These are phyloP conservation scores for Melanerpes aurifrons DNA, from an alignment of 2,113 vertebrate genomes.

Conservation along the genomic window DNA sequence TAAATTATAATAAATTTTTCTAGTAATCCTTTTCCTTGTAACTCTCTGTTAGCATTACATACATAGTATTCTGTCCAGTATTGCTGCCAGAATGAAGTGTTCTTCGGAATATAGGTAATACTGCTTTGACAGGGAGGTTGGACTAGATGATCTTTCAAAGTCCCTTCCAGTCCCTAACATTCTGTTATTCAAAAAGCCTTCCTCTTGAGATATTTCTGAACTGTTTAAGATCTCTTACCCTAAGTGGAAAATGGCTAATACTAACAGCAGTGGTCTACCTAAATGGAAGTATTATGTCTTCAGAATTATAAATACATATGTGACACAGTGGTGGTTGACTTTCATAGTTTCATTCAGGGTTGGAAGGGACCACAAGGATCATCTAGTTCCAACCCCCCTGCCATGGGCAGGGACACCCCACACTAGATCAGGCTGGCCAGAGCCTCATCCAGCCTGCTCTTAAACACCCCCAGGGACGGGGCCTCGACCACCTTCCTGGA, in stretches of 20 bases:
- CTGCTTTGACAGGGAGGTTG: no score
- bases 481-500: no score
- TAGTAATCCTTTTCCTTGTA: neutral
- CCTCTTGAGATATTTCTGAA: neutral
- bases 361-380: no score
- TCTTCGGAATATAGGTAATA: neutral
- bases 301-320: rapidly evolving
- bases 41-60: neutral
- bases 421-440: no score
- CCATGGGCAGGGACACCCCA: no score
- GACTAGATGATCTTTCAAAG: no score
- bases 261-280: neutral
- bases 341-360: no score
- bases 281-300: neutral
- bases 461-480: no score
- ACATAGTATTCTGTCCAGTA: neutral
- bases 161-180: no score
- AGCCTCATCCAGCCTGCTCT: no score
- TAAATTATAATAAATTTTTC: neutral
- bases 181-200: neutral
- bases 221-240: neutral
- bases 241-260: neutral
- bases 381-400: no score
- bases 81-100: neutral
- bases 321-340: neutral